phyloP scores from a whole-genome alignment of 2,888 invertebrate genomes.

The Orthosia cruda region DNA sequence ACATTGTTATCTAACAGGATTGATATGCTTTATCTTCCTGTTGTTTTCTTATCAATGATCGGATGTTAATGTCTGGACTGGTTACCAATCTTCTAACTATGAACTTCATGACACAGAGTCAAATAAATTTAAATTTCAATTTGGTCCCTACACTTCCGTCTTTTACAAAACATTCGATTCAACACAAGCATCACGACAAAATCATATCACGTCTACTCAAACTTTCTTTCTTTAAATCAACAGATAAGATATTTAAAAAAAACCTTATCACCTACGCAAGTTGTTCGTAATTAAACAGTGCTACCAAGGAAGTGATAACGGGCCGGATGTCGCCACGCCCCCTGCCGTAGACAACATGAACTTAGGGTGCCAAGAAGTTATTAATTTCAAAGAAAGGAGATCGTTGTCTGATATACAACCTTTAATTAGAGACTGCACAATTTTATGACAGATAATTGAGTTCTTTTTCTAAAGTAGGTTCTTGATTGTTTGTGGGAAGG shows the following conservation, averaged over 20 bases:
- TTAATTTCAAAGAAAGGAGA: constrained; percentile 55
- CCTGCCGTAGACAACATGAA: constrained; percentile 58
- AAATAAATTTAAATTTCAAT: no score
- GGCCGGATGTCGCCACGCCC: constrained; percentile 78
- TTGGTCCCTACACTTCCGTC: neutral
- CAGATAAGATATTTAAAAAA: constrained; percentile 68
- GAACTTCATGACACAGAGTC: no score
- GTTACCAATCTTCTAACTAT: neutral
- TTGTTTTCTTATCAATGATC: constrained; percentile 12
- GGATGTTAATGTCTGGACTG: constrained; percentile 1
- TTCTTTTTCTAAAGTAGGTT: constrained; percentile 46
- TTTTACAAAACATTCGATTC: constrained; percentile 1
- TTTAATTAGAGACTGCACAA: constrained; percentile 63
- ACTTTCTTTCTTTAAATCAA: constrained; percentile 69
- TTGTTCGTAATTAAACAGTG: constrained; percentile 78
- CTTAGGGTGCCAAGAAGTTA: constrained; percentile 58
- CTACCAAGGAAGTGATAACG: constrained; percentile 80
- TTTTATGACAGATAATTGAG: constrained; percentile 68
- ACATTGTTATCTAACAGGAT: neutral
- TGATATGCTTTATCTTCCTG: constrained; percentile 3
- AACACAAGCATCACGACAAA: constrained; percentile 35
- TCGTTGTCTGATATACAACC: constrained; percentile 61
- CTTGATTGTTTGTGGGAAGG: constrained; percentile 53
- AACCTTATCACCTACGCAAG: constrained; percentile 72
- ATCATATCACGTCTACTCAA: constrained; percentile 54